A percentile compares a stretch with the other conserved stretches of the same genome.
Conservation (phyloP, 1,140 invertebrate genomes). For the Leptinotarsa defecta region DNA sequence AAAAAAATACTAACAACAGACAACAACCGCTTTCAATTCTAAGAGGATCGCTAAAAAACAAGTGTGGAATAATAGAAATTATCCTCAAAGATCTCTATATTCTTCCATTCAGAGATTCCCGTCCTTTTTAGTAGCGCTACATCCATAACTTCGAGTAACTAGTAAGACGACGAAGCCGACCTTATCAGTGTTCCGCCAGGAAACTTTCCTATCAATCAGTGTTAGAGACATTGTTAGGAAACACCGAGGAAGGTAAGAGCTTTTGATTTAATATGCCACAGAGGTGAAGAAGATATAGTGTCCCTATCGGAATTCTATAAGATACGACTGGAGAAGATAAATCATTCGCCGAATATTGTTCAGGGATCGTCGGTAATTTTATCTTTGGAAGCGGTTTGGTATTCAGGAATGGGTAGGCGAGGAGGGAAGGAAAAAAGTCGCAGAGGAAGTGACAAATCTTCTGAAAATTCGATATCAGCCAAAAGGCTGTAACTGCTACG, state of each 20-base stretch:
- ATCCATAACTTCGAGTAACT: no score
- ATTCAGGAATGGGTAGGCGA: background rate
- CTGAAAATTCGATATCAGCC: no score
- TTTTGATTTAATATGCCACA: constrained; percentile 3
- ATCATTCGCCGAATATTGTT: constrained; percentile 1
- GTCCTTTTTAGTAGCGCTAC: no score
- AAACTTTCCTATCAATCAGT: background rate
- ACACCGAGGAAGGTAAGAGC: background rate
- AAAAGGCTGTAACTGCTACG: no score
- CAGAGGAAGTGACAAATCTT: no score
- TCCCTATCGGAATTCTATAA: background rate
- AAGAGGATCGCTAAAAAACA: no score
- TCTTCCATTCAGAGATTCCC: no score
- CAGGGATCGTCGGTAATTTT: background rate
- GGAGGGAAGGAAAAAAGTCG: background rate
- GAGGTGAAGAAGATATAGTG: background rate
- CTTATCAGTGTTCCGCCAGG: background rate
- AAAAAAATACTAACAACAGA: no score
- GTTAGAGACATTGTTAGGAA: background rate
- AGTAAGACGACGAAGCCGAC: no score
- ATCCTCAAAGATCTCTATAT: no score
- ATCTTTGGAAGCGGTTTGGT: background rate
- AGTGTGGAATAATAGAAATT: no score
- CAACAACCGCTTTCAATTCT: no score
- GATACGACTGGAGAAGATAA: background rate